Percentiles rank a stretch among this genome's conserved stretches.
Conservation (phyloP, 2,888 invertebrate species). For the Hypena proboscidalis region DNA sequence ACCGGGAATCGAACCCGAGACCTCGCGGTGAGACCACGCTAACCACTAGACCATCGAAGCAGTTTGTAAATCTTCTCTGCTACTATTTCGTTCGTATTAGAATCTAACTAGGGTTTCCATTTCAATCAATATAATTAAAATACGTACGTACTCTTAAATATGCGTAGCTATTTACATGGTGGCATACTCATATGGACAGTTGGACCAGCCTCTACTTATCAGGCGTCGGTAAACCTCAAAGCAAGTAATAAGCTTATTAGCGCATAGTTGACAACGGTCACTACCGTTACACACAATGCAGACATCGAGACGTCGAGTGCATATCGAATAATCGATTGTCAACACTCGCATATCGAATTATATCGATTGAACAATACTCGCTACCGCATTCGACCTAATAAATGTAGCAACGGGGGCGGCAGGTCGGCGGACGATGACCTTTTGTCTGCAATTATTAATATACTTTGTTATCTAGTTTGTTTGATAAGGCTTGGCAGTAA, state of each 20-base stretch:
- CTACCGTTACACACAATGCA: slow-evolving; percentile 43
- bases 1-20: too few relatives aligned
- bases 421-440: slow-evolving; percentile 39
- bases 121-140: too few relatives aligned
- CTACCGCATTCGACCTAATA: slow-evolving; percentile 28
- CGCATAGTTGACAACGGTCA: slow-evolving; percentile 27
- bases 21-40: too few relatives aligned
- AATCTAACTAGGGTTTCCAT: too few relatives aligned
- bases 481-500: too few relatives aligned
- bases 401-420: slow-evolving; percentile 40
- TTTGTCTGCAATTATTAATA: slow-evolving; percentile 27
- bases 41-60: too few relatives aligned
- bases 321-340: slow-evolving; percentile 47
- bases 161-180: too few relatives aligned
- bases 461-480: too few relatives aligned
- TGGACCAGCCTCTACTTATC: not conserved
- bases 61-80: too few relatives aligned
- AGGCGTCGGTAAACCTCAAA: slow-evolving; percentile 6
- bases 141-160: too few relatives aligned
- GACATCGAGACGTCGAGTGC: slow-evolving; percentile 33
- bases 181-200: too few relatives aligned
- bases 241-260: slow-evolving; percentile 32
- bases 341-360: slow-evolving; percentile 47
- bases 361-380: slow-evolving; percentile 34
- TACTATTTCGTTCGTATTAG: too few relatives aligned